phyloP scores from a whole-genome alignment of 2,888 invertebrate species.

The Lithophane ornitopus region DNA sequence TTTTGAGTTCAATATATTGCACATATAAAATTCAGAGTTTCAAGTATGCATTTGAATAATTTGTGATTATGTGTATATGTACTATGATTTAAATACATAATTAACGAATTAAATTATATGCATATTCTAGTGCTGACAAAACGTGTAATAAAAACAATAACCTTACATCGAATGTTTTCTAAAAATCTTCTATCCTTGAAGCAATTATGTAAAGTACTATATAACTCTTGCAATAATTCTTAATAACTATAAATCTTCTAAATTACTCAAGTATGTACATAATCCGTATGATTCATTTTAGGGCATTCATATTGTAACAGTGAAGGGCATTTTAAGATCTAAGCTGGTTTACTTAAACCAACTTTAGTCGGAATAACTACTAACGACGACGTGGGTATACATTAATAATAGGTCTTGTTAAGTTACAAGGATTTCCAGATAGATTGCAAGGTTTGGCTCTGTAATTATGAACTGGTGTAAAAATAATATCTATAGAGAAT shows the following conservation, averaged over 20 bases:
- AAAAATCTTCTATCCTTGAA: slow-evolving; percentile 1
- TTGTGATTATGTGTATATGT: too few relatives aligned
- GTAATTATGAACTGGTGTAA: slow-evolving; percentile 35
- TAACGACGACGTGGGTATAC: slow-evolving; percentile 57
- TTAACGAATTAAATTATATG: neutral
- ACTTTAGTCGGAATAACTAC: slow-evolving; percentile 45
- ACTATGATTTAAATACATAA: slow-evolving; percentile 21
- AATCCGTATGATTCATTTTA: slow-evolving; percentile 29
- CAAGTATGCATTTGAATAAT: neutral
- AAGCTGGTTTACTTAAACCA: slow-evolving; percentile 55
- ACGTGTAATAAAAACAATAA: slow-evolving; percentile 15
- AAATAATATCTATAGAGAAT: slow-evolving; percentile 13
- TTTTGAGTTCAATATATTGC: neutral
- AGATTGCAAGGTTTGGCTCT: slow-evolving; percentile 52
- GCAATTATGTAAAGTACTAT: slow-evolving; percentile 10
- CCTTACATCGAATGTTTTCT: slow-evolving; percentile 31
- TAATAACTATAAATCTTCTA: slow-evolving; percentile 5
- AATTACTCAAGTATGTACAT: neutral
- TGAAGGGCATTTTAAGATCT: slow-evolving; percentile 61
- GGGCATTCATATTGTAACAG: slow-evolving; percentile 41
- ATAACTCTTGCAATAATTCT: neutral
- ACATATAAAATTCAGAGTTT: neutral
- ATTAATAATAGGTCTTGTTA: slow-evolving; percentile 57
- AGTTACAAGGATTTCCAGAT: slow-evolving; percentile 62
- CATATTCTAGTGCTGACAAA: neutral